phyloP scores from a whole-genome alignment of 1,140 invertebrate species.

The Coenobita brevimanus region DNA sequence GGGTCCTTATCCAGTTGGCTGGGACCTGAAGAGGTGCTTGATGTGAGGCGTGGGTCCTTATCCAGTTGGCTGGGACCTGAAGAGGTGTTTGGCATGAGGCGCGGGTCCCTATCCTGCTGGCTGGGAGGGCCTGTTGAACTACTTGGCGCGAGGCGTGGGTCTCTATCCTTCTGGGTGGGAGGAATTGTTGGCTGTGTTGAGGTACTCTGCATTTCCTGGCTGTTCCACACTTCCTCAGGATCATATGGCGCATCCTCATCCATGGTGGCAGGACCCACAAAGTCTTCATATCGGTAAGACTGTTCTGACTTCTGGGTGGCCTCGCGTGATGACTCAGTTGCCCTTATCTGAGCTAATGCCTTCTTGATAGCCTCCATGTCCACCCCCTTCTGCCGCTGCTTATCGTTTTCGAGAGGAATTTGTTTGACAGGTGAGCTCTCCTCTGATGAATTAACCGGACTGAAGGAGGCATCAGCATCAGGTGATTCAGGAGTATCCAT shows the following conservation, averaged over 20 bases:
- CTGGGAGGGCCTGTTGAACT: neutral
- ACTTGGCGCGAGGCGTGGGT: neutral
- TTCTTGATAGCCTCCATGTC: slow-evolving; percentile 56
- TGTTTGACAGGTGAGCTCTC: slow-evolving; percentile 47
- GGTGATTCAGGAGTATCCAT: slow-evolving; percentile 50
- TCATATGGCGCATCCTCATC: slow-evolving; percentile 56
- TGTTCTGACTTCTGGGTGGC: neutral
- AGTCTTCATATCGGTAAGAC: slow-evolving; percentile 58
- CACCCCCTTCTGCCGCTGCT: slow-evolving; percentile 46
- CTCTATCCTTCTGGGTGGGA: no score
- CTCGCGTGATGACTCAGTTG: slow-evolving; percentile 21
- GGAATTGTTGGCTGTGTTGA: neutral
- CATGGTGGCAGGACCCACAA: slow-evolving; percentile 48
- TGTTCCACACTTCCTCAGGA: slow-evolving; percentile 60
- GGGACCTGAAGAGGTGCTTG: neutral
- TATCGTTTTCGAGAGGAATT: slow-evolving; percentile 51
- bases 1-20: no score
- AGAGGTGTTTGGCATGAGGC: slow-evolving; percentile 5
- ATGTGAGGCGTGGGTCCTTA: neutral
- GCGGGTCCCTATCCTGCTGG: slow-evolving; percentile 29
- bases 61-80: no score
- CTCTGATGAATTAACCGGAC: slow-evolving; percentile 25
- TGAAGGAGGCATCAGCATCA: slow-evolving; percentile 49
- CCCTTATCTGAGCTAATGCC: slow-evolving; percentile 48
- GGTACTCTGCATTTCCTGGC: neutral